A percentile compares a stretch with the other conserved stretches of the same genome.
These are phyloP conservation scores for Lepidonotus clava DNA, from an alignment of 2,888 invertebrate genomes.

Conservation along the genomic window DNA sequence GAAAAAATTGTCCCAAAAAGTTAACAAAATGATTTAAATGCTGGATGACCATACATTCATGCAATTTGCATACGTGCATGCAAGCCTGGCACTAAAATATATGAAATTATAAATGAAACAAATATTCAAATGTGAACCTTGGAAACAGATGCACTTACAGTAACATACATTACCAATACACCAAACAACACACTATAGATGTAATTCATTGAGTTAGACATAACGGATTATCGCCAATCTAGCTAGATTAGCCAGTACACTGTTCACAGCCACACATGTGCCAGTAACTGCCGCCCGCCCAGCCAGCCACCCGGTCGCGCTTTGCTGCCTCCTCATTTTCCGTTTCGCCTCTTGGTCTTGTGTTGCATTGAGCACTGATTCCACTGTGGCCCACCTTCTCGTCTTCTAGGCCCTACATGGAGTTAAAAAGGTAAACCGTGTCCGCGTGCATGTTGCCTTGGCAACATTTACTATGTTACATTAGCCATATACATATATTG, in stretches of 20 bases:
- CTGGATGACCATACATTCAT: background rate
- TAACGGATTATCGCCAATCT: too few species aligned
- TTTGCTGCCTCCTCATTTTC: constrained; percentile 24
- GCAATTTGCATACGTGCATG: background rate
- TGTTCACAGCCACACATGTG: too few species aligned
- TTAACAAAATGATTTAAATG: background rate
- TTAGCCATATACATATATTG: background rate
- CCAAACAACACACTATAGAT: background rate
- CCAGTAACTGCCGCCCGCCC: too few species aligned
- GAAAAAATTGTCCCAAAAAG: background rate
- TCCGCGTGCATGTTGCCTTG: constrained; percentile 30
- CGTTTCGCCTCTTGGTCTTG: constrained; percentile 49
- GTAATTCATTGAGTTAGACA: background rate
- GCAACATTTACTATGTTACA: constrained; percentile 8
- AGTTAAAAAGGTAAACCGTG: constrained; percentile 57
- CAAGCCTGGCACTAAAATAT: too few species aligned
- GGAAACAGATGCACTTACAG: background rate
- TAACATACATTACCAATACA: background rate
- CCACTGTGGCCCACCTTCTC: constrained; percentile 50
- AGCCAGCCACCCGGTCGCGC: constrained; percentile 1
- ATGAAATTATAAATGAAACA: too few species aligned
- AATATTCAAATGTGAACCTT: too few species aligned
- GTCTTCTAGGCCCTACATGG: constrained; percentile 60
- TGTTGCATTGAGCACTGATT: constrained; percentile 53
- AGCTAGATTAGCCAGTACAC: background rate